A percentile compares a stretch with the other conserved stretches of the same genome.
These are phyloP conservation scores for Mellivora capensis DNA, from an alignment of 2,113 vertebrate species.

Conservation along the genomic window DNA sequence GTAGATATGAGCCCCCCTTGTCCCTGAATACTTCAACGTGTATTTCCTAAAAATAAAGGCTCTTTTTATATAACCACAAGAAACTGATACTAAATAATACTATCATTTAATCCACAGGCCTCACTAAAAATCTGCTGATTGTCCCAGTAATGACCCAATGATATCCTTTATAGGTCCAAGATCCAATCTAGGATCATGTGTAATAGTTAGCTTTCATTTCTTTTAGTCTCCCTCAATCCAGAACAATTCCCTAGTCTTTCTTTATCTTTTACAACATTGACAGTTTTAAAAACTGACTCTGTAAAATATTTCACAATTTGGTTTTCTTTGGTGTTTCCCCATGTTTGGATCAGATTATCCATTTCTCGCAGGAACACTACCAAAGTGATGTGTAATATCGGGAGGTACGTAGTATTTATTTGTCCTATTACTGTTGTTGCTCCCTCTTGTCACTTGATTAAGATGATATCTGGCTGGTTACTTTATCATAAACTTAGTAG, in stretches of 20 bases:
- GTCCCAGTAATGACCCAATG: not conserved
- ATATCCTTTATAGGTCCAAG: not conserved
- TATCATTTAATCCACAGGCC: not conserved
- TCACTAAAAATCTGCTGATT: not conserved
- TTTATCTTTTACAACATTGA: not conserved
- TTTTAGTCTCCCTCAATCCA: not conserved
- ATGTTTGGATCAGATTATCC: not conserved
- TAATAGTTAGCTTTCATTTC: not conserved
- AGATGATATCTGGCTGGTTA: not conserved
- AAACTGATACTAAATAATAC: not conserved
- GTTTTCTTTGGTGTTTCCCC: not conserved
- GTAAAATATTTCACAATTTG: not conserved
- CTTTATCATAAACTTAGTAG: not conserved
- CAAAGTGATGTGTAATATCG: not conserved
- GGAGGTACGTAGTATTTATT: not conserved
- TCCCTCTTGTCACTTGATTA: not conserved
- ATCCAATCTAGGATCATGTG: not conserved
- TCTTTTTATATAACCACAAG: not conserved
- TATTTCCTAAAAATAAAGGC: constrained; percentile 14
- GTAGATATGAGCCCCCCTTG: not conserved
- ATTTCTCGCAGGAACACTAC: not conserved
- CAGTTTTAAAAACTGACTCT: not conserved
- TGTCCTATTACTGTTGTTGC: not conserved
- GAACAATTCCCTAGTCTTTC: not conserved
- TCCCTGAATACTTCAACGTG: not conserved